These are phyloP conservation scores for Pipra filicauda DNA, from an alignment of 2,113 vertebrate species.

Conservation along the genomic window DNA sequence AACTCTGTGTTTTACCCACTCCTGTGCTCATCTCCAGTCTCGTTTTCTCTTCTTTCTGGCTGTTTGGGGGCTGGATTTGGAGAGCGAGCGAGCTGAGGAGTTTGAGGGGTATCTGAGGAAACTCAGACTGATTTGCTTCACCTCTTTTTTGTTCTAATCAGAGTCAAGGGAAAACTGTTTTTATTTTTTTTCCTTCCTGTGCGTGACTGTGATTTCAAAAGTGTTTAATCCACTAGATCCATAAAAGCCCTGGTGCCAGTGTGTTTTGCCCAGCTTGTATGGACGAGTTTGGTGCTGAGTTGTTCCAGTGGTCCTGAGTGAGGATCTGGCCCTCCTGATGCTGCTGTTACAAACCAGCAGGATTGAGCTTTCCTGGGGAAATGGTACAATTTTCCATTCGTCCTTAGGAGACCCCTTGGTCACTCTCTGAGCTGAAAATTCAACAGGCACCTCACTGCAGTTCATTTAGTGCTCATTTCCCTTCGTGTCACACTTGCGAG, in stretches of 20 bases:
- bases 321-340: not conserved
- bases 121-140: not conserved
- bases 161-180: not conserved
- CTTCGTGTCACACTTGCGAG: accelerated
- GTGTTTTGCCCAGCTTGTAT: not conserved
- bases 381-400: not conserved
- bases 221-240: not conserved
- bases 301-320: not conserved
- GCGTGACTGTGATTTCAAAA: not conserved
- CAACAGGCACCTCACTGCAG: not conserved
- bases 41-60: not conserved
- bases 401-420: not conserved
- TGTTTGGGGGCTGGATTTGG: not conserved
- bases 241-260: not conserved
- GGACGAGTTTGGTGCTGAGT: not conserved
- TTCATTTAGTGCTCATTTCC: not conserved
- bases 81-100: not conserved
- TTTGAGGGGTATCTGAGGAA: not conserved
- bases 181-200: not conserved
- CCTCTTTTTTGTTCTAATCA: not conserved
- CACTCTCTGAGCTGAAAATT: not conserved
- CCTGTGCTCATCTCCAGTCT: not conserved
- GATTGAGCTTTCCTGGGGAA: not conserved
- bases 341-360: not conserved
- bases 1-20: not conserved